A percentile compares a stretch with the other conserved stretches of the same genome.
Evolutionary conservation across 2,113 vertebrate genomes (phyloP).

Genomic region (Calidris pygmaea): DNA sequence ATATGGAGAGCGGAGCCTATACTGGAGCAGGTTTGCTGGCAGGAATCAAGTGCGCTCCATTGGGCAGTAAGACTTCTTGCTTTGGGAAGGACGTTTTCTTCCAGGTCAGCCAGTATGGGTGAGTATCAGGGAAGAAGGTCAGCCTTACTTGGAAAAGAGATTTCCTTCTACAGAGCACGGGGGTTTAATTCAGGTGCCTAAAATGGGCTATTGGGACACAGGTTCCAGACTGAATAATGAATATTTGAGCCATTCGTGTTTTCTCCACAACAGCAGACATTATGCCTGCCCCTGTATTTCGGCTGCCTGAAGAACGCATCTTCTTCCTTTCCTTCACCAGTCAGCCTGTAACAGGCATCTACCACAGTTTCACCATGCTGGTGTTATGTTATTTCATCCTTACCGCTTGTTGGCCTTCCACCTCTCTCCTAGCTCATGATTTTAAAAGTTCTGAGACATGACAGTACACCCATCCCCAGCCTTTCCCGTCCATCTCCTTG

Average conservation of each 20-base stretch:
- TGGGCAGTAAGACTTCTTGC: neutral
- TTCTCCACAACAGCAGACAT: neutral
- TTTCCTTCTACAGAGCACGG: neutral
- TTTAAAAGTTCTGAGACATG: neutral
- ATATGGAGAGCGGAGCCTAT: fast-evolving
- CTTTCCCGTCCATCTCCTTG: neutral
- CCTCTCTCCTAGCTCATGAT: neutral
- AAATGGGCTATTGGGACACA: neutral
- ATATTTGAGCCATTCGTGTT: neutral
- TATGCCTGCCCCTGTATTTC: neutral
- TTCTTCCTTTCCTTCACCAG: neutral
- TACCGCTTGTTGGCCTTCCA: neutral
- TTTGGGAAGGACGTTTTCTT: neutral
- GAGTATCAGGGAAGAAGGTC: neutral
- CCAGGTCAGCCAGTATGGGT: neutral
- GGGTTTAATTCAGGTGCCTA: neutral
- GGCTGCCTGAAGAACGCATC: neutral
- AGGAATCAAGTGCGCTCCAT: neutral
- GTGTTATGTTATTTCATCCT: neutral
- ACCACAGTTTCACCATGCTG: fast-evolving
- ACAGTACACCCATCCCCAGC: neutral
- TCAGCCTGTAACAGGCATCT: neutral
- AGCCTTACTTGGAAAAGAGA: neutral
- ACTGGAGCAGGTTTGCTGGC: neutral
- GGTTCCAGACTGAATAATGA: neutral